phyloP scores from a whole-genome alignment of 2,113 vertebrate genomes.

The Delphinapterus leucas region DNA sequence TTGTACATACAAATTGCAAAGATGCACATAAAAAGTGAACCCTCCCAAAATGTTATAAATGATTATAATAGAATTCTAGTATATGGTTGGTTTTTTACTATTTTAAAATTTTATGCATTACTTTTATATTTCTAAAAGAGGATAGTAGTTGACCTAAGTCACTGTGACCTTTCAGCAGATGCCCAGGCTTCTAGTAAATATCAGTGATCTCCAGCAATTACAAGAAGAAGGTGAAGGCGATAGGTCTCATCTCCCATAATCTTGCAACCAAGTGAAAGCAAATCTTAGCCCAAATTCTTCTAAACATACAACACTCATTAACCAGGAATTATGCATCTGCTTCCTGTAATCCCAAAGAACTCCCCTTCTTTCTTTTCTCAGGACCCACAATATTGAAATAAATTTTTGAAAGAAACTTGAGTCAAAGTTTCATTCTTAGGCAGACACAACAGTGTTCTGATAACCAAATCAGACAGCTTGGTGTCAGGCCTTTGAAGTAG shows the following conservation, averaged over 20 bases:
- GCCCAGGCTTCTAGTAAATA: not conserved
- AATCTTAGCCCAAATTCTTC: not conserved
- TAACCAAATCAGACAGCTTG: not conserved
- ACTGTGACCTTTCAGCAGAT: not conserved
- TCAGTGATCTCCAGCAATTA: not conserved
- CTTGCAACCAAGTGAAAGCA: not conserved
- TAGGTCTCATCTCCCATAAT: not conserved
- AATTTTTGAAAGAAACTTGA: not conserved
- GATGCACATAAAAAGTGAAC: not conserved
- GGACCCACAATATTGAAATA: not conserved
- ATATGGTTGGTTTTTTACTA: not conserved
- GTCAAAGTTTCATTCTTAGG: not conserved
- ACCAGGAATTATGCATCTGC: not conserved
- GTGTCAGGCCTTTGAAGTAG: not conserved
- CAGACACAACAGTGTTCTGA: not conserved
- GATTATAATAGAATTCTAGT: not conserved
- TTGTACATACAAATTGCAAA: slow-evolving; percentile 1
- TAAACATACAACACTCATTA: not conserved
- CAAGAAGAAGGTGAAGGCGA: not conserved
- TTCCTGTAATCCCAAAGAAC: not conserved
- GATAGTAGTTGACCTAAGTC: not conserved
- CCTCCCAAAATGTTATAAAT: not conserved
- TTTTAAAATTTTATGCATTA: not conserved
- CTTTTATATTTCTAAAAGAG: not conserved
- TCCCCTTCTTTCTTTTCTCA: not conserved